phyloP scores from a whole-genome alignment of 1,140 invertebrate species.

The Sitobion miscanthi region DNA sequence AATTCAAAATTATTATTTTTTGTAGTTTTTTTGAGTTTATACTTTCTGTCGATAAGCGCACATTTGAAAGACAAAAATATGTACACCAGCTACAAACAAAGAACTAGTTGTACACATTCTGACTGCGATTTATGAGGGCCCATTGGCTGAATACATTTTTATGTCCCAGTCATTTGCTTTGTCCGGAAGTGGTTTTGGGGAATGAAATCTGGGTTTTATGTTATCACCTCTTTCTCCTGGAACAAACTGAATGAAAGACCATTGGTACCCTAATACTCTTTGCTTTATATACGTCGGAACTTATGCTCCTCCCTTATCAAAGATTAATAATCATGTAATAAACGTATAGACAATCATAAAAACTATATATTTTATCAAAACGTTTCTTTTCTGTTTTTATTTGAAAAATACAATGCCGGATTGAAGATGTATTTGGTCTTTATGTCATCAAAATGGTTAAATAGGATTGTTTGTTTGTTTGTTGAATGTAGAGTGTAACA shows the following conservation, averaged over 20 bases:
- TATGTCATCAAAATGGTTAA: too few species aligned
- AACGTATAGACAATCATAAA: background rate
- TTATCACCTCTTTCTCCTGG: slow-evolving; percentile 4
- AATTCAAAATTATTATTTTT: background rate
- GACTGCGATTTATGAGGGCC: background rate
- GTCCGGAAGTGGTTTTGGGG: slow-evolving; percentile 25
- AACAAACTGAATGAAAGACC: background rate
- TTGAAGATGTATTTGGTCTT: background rate
- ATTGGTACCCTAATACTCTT: slow-evolving; percentile 3
- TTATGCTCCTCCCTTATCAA: background rate
- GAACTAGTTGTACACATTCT: background rate
- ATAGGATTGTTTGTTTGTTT: background rate
- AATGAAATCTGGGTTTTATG: background rate
- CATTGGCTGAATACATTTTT: slow-evolving; percentile 30
- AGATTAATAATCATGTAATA: slow-evolving; percentile 5
- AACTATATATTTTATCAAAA: background rate
- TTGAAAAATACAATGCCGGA: background rate
- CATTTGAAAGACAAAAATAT: background rate
- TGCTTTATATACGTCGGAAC: slow-evolving; percentile 2
- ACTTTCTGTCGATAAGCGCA: background rate
- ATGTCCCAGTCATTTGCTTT: slow-evolving; percentile 42
- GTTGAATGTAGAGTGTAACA: background rate
- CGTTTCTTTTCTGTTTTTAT: background rate
- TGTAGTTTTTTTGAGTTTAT: background rate
- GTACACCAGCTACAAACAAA: background rate